phyloP scores from a whole-genome alignment of 1,140 invertebrate genomes.

The Drosophila orosa region DNA sequence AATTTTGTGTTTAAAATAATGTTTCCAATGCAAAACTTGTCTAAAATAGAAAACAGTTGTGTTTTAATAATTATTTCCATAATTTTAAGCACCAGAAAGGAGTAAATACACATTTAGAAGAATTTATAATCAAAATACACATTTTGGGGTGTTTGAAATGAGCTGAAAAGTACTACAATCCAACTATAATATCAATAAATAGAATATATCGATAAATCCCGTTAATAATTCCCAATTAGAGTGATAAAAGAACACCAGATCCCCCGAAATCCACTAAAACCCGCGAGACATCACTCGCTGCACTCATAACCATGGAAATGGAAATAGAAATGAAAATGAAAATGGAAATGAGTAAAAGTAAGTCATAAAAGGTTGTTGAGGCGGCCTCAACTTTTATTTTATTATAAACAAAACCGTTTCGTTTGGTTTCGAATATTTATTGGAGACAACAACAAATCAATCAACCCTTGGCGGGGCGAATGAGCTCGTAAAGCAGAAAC shows the following conservation, averaged over 20 bases:
- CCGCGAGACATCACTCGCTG: not conserved
- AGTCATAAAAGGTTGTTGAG: slow-evolving; percentile 11
- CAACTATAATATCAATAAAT: not conserved
- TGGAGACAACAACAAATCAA: slow-evolving; percentile 59
- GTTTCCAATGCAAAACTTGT: no score
- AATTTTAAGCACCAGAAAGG: no score
- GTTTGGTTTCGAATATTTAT: slow-evolving; percentile 78
- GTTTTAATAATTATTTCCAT: no score
- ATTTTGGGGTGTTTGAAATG: not conserved
- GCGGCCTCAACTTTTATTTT: slow-evolving; percentile 54
- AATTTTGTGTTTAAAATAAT: no score
- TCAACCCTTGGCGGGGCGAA: slow-evolving; percentile 53
- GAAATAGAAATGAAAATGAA: not conserved
- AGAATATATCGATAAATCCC: not conserved
- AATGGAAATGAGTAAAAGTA: slow-evolving; percentile 22
- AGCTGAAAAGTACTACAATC: not conserved
- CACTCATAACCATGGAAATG: slow-evolving; percentile 21
- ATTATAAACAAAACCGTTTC: slow-evolving; percentile 80
- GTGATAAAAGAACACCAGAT: not conserved
- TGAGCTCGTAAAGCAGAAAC: slow-evolving; percentile 20
- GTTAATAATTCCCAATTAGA: not conserved
- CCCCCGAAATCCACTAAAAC: not conserved
- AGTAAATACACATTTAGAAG: no score
- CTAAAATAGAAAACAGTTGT: no score
- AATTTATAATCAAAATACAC: no score